These are phyloP conservation scores for Ellobium chinense DNA, from an alignment of 2,888 invertebrate genomes.

Conservation along the genomic window DNA sequence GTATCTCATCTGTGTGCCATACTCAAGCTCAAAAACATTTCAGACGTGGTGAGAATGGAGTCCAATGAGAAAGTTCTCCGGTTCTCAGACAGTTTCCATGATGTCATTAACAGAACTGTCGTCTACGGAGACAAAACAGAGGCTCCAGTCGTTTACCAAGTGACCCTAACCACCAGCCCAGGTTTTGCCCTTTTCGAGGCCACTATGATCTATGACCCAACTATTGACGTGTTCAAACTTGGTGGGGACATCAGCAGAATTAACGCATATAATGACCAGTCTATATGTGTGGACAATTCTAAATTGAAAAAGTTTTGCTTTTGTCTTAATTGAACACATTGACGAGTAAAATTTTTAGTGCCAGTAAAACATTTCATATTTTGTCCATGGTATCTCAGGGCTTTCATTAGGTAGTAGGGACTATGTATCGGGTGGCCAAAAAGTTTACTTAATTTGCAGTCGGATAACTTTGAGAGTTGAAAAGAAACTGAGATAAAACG, in stretches of 20 bases:
- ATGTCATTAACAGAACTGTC: slow-evolving; percentile 60
- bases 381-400: too few relatives aligned
- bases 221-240: slow-evolving; percentile 81
- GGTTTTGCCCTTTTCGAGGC: slow-evolving; percentile 89
- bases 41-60: slow-evolving; percentile 83
- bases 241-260: slow-evolving; percentile 83
- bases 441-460: too few relatives aligned
- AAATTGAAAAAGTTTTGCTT: slow-evolving; percentile 76
- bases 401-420: too few relatives aligned
- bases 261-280: slow-evolving; percentile 78
- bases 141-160: slow-evolving; percentile 79
- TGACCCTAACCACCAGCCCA: slow-evolving; percentile 84
- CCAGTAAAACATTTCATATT: too few relatives aligned
- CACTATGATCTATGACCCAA: slow-evolving; percentile 87
- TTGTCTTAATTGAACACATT: slow-evolving; percentile 58
- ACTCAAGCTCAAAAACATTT: slow-evolving; percentile 83
- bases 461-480: too few relatives aligned
- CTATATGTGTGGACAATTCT: slow-evolving; percentile 74
- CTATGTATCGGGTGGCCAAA: too few relatives aligned
- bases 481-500: too few relatives aligned
- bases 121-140: slow-evolving; percentile 56
- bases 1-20: slow-evolving; percentile 61
- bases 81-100: slow-evolving; percentile 76
- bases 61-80: slow-evolving; percentile 58
- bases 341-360: too few relatives aligned